Percentiles rank a stretch among this genome's conserved stretches.
Conservation (phyloP, 92 coral and sea anemone genomes). For the Montipora capitata region DNA sequence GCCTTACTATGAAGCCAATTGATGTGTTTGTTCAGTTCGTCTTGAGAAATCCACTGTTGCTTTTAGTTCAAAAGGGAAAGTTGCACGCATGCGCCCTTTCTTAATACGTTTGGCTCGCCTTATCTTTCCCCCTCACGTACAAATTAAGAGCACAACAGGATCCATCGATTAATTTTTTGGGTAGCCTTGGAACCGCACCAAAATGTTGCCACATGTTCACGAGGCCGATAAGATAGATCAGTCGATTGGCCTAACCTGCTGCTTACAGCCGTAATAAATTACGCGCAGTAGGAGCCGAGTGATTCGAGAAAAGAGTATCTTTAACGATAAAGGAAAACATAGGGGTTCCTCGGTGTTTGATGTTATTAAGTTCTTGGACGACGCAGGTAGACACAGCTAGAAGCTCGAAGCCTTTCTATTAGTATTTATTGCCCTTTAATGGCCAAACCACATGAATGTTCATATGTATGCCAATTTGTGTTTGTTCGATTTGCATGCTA, state of each 20-base stretch:
- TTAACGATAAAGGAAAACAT: conserved; percentile 69
- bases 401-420: conserved; percentile 11
- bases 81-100: conserved; percentile 44
- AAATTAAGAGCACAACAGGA: neutral
- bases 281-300: conserved; percentile 69
- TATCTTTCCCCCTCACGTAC: neutral
- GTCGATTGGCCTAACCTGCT: conserved; percentile 11
- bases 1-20: conserved; percentile 90
- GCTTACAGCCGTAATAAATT: conserved; percentile 10
- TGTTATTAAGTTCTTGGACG: conserved; percentile 73
- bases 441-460: conserved; percentile 16
- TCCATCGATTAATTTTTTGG: conserved; percentile 20
- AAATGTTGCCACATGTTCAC: conserved; percentile 48
- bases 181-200: conserved; percentile 44
- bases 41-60: conserved; percentile 79
- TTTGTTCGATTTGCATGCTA: neutral
- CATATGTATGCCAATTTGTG: conserved; percentile 8
- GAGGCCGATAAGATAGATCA: conserved; percentile 46
- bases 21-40: conserved; percentile 90
- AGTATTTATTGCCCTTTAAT: conserved; percentile 13
- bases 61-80: conserved; percentile 55
- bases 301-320: conserved; percentile 43
- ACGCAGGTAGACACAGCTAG: conserved; percentile 62
- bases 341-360: conserved; percentile 68
- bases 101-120: neutral